phyloP scores from a whole-genome alignment of 2,888 invertebrate species.

The Cynaeus angustus region DNA sequence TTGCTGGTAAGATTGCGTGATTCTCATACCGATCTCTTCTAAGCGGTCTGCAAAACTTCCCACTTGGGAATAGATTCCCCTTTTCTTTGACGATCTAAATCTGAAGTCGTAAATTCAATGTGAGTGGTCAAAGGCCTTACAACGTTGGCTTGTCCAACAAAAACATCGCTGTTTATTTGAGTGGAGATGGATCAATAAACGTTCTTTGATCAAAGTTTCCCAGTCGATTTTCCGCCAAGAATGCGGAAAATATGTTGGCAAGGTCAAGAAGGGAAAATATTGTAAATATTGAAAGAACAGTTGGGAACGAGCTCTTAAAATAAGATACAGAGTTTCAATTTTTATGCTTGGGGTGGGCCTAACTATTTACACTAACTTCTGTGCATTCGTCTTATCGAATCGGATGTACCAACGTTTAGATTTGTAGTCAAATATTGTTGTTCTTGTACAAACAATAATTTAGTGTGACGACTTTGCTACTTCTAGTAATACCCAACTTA shows the following conservation, averaged over 20 bases:
- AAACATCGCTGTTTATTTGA: slow-evolving; percentile 7
- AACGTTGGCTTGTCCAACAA: not conserved
- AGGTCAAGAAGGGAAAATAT: not conserved
- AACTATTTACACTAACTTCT: not conserved
- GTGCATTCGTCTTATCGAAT: not conserved
- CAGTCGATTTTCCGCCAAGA: not conserved
- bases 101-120: not conserved
- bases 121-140: not conserved
- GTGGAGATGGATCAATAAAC: slow-evolving; percentile 11
- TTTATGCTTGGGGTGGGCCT: not conserved
- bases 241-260: not conserved
- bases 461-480: slow-evolving; percentile 5
- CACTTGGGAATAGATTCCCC: slow-evolving; percentile 8
- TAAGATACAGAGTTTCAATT: no score
- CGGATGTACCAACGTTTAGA: slow-evolving; percentile 1
- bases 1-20: slow-evolving; percentile 6
- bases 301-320: no score
- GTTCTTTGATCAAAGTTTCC: not conserved
- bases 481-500: slow-evolving; percentile 11
- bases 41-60: slow-evolving; percentile 5
- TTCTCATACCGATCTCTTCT: slow-evolving; percentile 1
- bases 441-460: no score
- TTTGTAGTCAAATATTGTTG: not conserved
- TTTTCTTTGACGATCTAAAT: slow-evolving; percentile 8
- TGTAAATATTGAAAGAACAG: no score